Evolutionary conservation across 2,113 vertebrate genomes (phyloP), one percentile per base, ranked within the genome.

Genomic region (Brachionichthys hirsutus): DNA sequence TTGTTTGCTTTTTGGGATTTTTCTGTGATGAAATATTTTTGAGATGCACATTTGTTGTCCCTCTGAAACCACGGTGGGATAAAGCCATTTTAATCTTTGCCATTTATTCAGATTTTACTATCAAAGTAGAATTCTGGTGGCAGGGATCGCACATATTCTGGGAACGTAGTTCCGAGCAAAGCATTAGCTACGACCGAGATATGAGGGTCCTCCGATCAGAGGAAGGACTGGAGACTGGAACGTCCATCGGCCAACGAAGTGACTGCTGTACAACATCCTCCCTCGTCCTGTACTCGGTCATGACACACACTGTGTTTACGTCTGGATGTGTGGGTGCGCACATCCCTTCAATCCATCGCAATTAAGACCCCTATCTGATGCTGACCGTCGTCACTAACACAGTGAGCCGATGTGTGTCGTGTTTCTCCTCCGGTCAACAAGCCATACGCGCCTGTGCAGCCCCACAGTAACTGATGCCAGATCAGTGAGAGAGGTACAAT

Each of bases 281-380:
- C 65, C 62, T 47, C 58, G 64, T 62, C 24, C 24, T 30, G 24
- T 30, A 30, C 4, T 30, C 8, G 24, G 24, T 30, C 61, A 66
- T 43, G 47, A 54, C 55, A 65, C 59, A 60, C 24, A 30, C 5
- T 54, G 36, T 63, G 46, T 36, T 45, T 40, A 41, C 40, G 48
- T 62, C 24, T 30, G 24, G 4, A 30, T 30, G 24, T 30, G 24
- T 30, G 24, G 24, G 8, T 30, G 24, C 24, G 49, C 20, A 55
- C 44, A 36, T 30, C 44, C 67, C 45, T 50, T 74, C 74, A 72
- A 86, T 89, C 86, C 74, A 85, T 85, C 82, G 58, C 61, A 84
- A 84, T 88, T 85, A 85, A 65, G 0, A 40, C 66, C 51, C 49
- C 48, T 55, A 17, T 46, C 40, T 73, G 71, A 75, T 66, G 71